phyloP scores from a whole-genome alignment of 2,113 vertebrate genomes.

The Opisthocomus hoazin region DNA sequence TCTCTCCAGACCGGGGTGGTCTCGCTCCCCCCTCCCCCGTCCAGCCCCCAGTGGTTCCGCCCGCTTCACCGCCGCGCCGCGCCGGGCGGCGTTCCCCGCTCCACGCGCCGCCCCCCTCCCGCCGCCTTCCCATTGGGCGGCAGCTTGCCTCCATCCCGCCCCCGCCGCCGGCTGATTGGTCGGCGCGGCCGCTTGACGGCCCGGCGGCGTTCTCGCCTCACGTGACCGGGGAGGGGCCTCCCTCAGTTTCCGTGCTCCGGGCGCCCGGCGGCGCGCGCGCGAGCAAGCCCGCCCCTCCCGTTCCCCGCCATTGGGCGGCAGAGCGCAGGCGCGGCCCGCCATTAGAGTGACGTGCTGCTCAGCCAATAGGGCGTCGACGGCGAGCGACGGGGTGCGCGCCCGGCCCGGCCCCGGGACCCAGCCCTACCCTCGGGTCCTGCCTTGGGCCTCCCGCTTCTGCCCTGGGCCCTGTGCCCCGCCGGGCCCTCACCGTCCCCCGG shows the following conservation, averaged over 20 bases:
- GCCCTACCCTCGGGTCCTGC: too few relatives aligned
- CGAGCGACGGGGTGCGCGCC: not conserved
- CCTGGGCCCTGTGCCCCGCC: too few relatives aligned
- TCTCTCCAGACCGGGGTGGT: too few relatives aligned
- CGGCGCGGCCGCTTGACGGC: not conserved
- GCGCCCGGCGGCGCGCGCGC: not conserved
- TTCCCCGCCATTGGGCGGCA: not conserved
- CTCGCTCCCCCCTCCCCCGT: not conserved
- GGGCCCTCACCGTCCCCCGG: too few relatives aligned
- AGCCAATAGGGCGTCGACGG: not conserved
- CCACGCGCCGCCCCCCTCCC: not conserved
- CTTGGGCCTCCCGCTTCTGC: too few relatives aligned
- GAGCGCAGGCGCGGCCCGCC: too few relatives aligned
- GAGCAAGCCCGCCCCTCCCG: not conserved
- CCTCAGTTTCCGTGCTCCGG: not conserved
- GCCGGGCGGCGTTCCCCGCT: not conserved
- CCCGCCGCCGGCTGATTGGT: not conserved
- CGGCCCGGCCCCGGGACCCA: accelerated
- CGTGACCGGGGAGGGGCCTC: not conserved
- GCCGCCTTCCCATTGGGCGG: not conserved
- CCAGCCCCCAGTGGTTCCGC: not conserved
- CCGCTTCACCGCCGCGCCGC: not conserved
- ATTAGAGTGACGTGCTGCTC: not conserved
- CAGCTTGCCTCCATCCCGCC: not conserved
- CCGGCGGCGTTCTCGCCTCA: not conserved